Evolutionary conservation across 2,797 vertebrate species (phyloP), one percentile per base, ranked within the genome.

Genomic region (Masticophis lateralis): DNA sequence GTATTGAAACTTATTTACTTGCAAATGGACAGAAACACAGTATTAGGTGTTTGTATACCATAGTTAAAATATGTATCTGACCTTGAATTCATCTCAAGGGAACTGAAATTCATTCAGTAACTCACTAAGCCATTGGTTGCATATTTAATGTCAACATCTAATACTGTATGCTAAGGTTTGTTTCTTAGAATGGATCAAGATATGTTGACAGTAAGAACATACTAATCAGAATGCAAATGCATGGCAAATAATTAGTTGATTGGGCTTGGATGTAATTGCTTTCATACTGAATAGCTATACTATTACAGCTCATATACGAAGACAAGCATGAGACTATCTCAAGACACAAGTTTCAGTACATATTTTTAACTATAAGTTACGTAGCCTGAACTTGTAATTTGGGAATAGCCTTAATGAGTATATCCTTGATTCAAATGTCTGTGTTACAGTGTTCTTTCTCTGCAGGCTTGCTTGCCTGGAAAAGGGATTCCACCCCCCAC

Each of bases 121-220:
- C 91, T 92, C 93, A 95, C 53, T 90, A 51, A 86, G 91, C 88
- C 56, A 66, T 94, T 86, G 92, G 87, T 96, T 96, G 96, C 87
- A 83, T 96, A 97, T 95, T 96, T 97, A 96, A 96, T 92, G 94
- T 89, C 95, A 95, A 95, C 97, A 96, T 94, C 91, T 94, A 94
- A 83, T 95, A 74, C 66, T 74, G n/a, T 37, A 88, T 93, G 32
- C 53, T 32, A 53, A 91, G 94, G 91, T 95, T 93, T 0, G 3
- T 96, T 96, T 87, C 92, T 7, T 1, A 95, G 92, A 91, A n/a
- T 94, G 94, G 89, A 94, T 95, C 95, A 96, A 97, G 96, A 96
- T 96, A 97, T 96, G 94, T 94, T 93, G 95, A 94, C 91, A 59
- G 95, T 92, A 95, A 97, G 95, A 96, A 96, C 95, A 96, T 95